A percentile compares a stretch with the other conserved stretches of the same genome.
Evolutionary conservation across 35 echinoderm and acorn worm species (phyloP).

Genomic region (Nesometra sesokonis): DNA sequence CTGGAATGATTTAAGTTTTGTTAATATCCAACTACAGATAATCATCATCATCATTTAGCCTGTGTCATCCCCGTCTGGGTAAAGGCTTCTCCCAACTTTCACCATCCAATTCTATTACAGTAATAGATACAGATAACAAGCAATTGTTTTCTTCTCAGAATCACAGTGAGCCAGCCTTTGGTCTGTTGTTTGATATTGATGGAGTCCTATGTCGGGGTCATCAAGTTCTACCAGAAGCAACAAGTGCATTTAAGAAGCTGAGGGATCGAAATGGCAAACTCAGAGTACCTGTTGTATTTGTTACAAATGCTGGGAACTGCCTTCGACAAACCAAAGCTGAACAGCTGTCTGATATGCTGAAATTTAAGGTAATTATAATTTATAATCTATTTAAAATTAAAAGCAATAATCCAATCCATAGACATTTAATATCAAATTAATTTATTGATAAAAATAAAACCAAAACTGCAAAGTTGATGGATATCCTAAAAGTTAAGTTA

Average conservation of each 20-base stretch:
- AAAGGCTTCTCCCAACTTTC: too few species aligned
- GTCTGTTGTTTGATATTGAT: slow-evolving; percentile 93
- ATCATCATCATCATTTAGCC: too few species aligned
- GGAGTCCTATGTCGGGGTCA: slow-evolving; percentile 78
- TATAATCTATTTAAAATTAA: not conserved
- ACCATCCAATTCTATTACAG: too few species aligned
- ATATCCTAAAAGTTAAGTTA: too few species aligned
- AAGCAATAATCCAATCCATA: not conserved
- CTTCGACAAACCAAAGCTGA: slow-evolving; percentile 81
- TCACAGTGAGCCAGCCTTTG: slow-evolving; percentile 54
- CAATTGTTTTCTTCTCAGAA: too few species aligned
- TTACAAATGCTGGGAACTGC: slow-evolving; percentile 80
- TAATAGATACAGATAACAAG: too few species aligned
- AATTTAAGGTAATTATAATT: slow-evolving; percentile 41
- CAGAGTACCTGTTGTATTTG: slow-evolving; percentile 75
- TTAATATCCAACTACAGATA: too few species aligned
- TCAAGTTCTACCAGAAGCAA: slow-evolving; percentile 59
- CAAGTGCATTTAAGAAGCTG: slow-evolving; percentile 66
- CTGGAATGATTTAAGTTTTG: too few species aligned
- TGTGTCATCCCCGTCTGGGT: too few species aligned
- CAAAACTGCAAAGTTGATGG: too few species aligned
- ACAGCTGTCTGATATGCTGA: slow-evolving; percentile 61
- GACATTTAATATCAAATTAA: too few species aligned
- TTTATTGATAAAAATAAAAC: too few species aligned
- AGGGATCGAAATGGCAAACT: slow-evolving; percentile 44